Evolutionary conservation across 2,797 vertebrate species (phyloP).

Genomic region (Sebastes variabilis): DNA sequence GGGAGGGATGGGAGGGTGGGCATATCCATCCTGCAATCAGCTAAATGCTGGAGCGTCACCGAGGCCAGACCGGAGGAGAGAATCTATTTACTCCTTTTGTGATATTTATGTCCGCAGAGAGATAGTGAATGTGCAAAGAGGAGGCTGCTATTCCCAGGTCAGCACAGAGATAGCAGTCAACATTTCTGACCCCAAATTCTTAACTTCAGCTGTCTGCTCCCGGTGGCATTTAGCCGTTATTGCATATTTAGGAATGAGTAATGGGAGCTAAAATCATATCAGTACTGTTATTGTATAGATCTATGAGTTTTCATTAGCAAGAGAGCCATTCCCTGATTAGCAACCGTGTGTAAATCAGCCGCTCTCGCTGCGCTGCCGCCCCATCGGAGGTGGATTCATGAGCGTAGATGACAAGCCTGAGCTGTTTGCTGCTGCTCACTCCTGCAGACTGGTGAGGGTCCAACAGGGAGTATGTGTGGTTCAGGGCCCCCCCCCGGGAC

Average conservation of each 20-base stretch:
- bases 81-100: constrained; percentile 64
- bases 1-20: constrained; percentile 32
- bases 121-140: constrained; percentile 25
- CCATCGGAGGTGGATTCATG: constrained; percentile 66
- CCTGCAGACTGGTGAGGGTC: constrained; percentile 47
- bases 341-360: constrained; percentile 81
- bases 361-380: constrained; percentile 32
- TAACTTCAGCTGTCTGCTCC: constrained; percentile 14
- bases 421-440: constrained; percentile 56
- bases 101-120: constrained; percentile 70
- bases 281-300: constrained; percentile 74
- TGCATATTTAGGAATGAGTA: constrained; percentile 77
- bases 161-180: constrained; percentile 24
- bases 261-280: constrained; percentile 72
- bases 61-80: constrained; percentile 44
- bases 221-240: constrained; percentile 44
- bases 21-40: constrained; percentile 73
- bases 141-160: constrained; percentile 19
- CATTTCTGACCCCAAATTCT: constrained; percentile 47
- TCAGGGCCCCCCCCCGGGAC: constrained; percentile 37
- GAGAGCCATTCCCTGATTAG: constrained; percentile 85
- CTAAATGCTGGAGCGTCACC: constrained; percentile 68
- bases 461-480: constrained; percentile 51
- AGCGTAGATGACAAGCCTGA: constrained; percentile 69
- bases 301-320: constrained; percentile 86